Base-by-base conservation (phyloP, 2,797 vertebrate species). In the Epinephelus awoara region DNA sequence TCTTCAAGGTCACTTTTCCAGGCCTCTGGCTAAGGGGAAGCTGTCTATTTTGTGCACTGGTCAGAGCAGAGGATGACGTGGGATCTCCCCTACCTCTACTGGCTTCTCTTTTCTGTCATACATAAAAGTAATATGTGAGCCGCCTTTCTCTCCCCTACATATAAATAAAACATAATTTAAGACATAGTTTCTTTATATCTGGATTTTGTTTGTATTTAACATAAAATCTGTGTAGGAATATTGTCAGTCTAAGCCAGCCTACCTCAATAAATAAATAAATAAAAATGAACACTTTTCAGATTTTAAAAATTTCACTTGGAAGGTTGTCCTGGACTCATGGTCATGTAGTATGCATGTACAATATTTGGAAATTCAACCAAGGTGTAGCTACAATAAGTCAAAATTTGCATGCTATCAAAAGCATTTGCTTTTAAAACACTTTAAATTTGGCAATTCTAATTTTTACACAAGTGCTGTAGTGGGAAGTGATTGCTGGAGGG, bases 1-100 rank as follows among this genome's bases (percentile, higher is more conserved):
- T 87, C 82, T 92, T 69, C 91, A 90, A 90, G 87, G 91, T 92
- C 92, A 93, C 84, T 91, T 86, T 84, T 93, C 77, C 85, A 89
- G 85, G 85, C 83, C 82, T 88, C 76, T 90, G 78, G 83, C 79
- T 86, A 67, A 89, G 71, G 78, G 73, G 79, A 91, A 89, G 71
- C 86, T 89, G 85, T 83, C 86, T 90, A 77, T 85, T 92, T 90
- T 86, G 88, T 93, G 79, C 72, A 79, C 76, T 86, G 83, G 79
- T 89, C 82, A 92, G 85, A 82, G 85, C 65, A 83, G 82, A 83
- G 52, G 71, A 79, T 85, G 85, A 89, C 62, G 58, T 80, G 73
- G 73, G 73, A 71, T 63, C 21, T 61, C 69, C 59, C 52, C 44
- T 46, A 55, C 70, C 67, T 77, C 57, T 65, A 34, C 71, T 62